phyloP scores from a whole-genome alignment of 2,888 invertebrate genomes.

The Mechanitis mazaeus region DNA sequence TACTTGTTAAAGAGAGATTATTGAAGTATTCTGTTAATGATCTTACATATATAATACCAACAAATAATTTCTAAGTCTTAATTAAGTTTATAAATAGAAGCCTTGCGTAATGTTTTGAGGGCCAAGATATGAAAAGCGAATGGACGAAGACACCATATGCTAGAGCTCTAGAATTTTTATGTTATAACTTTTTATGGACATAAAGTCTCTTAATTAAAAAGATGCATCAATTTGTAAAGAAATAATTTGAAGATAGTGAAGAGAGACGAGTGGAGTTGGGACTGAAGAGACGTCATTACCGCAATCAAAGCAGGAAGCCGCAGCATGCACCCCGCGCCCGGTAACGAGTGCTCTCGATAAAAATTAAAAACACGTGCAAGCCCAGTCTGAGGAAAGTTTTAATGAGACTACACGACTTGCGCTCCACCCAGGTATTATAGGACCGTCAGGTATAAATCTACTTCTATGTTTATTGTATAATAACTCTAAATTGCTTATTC shows the following conservation, averaged over 20 bases:
- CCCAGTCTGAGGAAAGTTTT: conserved; percentile 75
- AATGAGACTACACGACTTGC: conserved; percentile 69
- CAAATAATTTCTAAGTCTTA: conserved; percentile 8
- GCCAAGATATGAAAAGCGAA: conserved; percentile 10
- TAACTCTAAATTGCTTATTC: conserved; percentile 4
- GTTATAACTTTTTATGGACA: conserved; percentile 23
- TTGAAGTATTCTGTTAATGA: not conserved
- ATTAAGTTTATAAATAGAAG: conserved; percentile 22
- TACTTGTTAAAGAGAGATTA: no score
- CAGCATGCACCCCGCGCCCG: conserved; percentile 45
- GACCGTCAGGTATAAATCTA: no score
- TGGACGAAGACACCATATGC: conserved; percentile 17
- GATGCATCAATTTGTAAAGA: conserved; percentile 62
- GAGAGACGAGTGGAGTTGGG: conserved; percentile 52
- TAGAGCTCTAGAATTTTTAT: conserved; percentile 18
- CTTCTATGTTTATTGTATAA: conserved; percentile 27
- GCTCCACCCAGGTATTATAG: conserved; percentile 46
- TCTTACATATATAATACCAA: not conserved
- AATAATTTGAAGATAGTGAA: conserved; percentile 67
- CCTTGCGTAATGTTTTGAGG: conserved; percentile 17
- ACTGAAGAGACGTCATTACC: conserved; percentile 70
- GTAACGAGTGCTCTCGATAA: conserved; percentile 76
- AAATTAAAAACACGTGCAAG: conserved; percentile 77
- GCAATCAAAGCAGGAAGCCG: conserved; percentile 72
- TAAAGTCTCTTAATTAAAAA: conserved; percentile 47